Evolutionary conservation across 1,140 invertebrate genomes (phyloP), one percentile per base, ranked within the genome.

Genomic region (Drosophila watanabei): DNA sequence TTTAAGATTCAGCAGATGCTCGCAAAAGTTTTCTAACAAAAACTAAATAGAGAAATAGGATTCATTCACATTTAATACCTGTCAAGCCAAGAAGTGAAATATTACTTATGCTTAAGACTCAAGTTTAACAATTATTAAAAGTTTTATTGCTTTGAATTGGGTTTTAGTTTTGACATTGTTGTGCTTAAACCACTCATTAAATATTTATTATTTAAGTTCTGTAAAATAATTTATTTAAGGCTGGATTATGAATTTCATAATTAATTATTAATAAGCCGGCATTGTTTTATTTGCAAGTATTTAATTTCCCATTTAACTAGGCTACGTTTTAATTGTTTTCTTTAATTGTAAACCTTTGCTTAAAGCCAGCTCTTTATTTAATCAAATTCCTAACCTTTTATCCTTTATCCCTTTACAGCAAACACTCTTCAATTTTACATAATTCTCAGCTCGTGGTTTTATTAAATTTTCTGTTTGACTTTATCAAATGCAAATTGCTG

Each of bases 91-190:
- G 7, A 3, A 9, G 30, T 24, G 43, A 48, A 54, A 32, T 45
- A 68, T 54, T 68, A 10, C 30, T 70, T 32, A 37, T 14, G 35
- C 37, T 30, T 24, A 24, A 24, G 11, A 24, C 13, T 4, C 20
- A 65, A 66, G 62, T 68, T 56, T 37, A 48, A 46, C 24, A 37
- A 71, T 71, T 71, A 46, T 13, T 68, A 24, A 45, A 56, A 71
- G 28, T 64, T 52, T 45, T 18, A 11, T 28, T 30, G 33, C 33
- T 28, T 30, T 9, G 11, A 43, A 66, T 43, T 13, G 14, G 20
- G 11, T 41, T 45, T 28, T n/a, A 66, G 32, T 51, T 64, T 64
- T 63, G 3, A 7, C 9, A 6, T 18, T 52, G 28, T 2, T 46
- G 11, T 13, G 13, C 41, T 13, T 11, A 14, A 49, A n/a, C 8